These are phyloP conservation scores for Metaphire vulgaris DNA, from an alignment of 1,140 invertebrate genomes.

Conservation along the genomic window DNA sequence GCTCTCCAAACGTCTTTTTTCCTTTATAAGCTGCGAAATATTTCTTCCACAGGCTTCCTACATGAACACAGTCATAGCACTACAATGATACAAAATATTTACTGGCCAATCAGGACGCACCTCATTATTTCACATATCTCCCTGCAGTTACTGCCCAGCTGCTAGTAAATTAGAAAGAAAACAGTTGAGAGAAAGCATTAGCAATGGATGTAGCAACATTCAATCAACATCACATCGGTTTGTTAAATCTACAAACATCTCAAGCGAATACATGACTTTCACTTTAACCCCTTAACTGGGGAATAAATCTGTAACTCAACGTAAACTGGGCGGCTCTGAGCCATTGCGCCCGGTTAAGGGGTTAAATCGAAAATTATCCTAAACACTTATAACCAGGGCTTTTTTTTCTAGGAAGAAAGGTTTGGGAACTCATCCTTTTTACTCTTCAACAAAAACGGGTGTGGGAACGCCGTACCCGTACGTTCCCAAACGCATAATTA, in stretches of 20 bases:
- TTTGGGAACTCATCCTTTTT: too few species aligned
- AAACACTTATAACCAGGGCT: too few species aligned
- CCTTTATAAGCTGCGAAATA: neutral
- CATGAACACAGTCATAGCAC: neutral
- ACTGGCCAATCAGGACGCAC: neutral
- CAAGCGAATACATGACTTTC: neutral
- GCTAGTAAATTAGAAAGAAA: neutral
- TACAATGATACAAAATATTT: neutral
- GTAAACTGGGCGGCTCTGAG: too few species aligned
- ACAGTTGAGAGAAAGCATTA: neutral
- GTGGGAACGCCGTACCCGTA: too few species aligned
- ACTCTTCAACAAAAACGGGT: too few species aligned
- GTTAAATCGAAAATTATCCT: too few species aligned
- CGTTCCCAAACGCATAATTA: neutral
- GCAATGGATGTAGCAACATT: neutral
- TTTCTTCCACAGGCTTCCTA: neutral
- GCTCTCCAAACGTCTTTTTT: too few species aligned
- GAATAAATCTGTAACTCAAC: too few species aligned
- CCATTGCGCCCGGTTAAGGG: too few species aligned
- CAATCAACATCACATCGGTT: neutral
- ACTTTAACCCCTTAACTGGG: neutral
- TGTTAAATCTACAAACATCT: neutral
- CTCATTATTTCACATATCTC: too few species aligned
- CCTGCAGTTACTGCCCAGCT: neutral
- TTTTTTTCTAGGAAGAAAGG: too few species aligned